Percentiles rank a stretch among this genome's conserved stretches.
Evolutionary conservation across 2,797 vertebrate genomes (phyloP).

Genomic region (Erithacus rubecula): DNA sequence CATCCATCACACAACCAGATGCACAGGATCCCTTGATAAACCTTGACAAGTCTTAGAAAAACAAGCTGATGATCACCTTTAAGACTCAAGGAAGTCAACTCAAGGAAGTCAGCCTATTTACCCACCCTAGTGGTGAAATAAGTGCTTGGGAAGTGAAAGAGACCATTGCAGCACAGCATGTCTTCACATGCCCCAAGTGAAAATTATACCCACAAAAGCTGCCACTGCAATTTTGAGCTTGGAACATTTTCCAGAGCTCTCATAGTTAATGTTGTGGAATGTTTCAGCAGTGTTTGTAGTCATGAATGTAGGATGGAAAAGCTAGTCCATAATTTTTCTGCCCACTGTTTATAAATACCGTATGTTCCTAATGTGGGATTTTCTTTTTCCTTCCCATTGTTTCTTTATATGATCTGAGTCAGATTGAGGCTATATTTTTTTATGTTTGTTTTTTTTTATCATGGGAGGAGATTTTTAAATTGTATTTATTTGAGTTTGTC

Average conservation of each 20-base stretch:
- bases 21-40: background rate
- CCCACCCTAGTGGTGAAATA: background rate
- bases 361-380: slow-evolving; percentile 1
- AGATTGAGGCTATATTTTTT: background rate
- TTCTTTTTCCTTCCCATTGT: background rate
- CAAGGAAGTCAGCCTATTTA: too few relatives aligned
- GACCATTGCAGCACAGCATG: background rate
- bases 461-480: background rate
- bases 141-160: background rate
- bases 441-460: background rate
- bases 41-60: background rate
- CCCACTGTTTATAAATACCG: slow-evolving; percentile 17
- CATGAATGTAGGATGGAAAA: slow-evolving; percentile 25
- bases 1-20: background rate
- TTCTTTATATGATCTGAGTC: background rate
- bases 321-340: slow-evolving; percentile 38
- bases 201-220: slow-evolving; percentile 30
- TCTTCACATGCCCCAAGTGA: slow-evolving; percentile 33
- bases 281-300: slow-evolving; percentile 30
- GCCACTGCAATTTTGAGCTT: slow-evolving; percentile 35
- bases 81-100: slow-evolving; percentile 1
- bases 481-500: slow-evolving; percentile 5
- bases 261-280: slow-evolving; percentile 33
- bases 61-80: background rate
- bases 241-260: slow-evolving; percentile 12